Percentiles rank a stretch among this genome's conserved stretches.
Conservation (phyloP, 2,113 vertebrate species). For the Colinus virginianus region DNA sequence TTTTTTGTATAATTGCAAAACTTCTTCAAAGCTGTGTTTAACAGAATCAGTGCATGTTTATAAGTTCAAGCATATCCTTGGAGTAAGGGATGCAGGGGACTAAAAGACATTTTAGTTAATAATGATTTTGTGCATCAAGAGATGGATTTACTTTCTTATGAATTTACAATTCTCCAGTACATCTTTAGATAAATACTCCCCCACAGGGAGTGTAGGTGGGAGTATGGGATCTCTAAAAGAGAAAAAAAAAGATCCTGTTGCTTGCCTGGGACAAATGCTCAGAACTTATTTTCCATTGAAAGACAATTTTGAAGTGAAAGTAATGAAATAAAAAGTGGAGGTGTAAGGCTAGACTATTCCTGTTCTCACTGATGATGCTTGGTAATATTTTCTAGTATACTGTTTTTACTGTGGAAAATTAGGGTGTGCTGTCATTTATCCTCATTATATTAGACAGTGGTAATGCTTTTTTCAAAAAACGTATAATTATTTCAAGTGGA, state of each 20-base stretch:
- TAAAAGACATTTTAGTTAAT: background rate
- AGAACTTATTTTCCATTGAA: slow-evolving; percentile 14
- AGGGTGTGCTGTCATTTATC: background rate
- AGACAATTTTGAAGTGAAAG: slow-evolving; percentile 42
- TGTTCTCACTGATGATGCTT: background rate
- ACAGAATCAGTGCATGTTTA: background rate
- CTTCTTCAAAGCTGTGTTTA: background rate
- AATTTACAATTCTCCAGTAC: background rate
- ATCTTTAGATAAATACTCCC: slow-evolving; percentile 25
- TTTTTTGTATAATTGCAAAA: background rate
- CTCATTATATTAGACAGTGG: background rate
- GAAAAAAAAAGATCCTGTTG: background rate
- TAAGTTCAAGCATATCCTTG: background rate
- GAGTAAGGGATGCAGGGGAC: background rate
- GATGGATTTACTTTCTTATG: background rate
- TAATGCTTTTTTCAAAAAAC: background rate
- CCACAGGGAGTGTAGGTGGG: background rate
- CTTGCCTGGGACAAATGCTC: background rate
- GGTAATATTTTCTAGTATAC: background rate
- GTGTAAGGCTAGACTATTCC: background rate
- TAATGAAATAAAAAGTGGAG: background rate
- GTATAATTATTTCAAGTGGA: background rate
- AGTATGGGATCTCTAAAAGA: background rate
- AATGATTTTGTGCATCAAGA: background rate
- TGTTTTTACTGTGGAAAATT: slow-evolving; percentile 1